Evolutionary conservation across 1,140 invertebrate species (phyloP).

Genomic region (Eumaeus atala): DNA sequence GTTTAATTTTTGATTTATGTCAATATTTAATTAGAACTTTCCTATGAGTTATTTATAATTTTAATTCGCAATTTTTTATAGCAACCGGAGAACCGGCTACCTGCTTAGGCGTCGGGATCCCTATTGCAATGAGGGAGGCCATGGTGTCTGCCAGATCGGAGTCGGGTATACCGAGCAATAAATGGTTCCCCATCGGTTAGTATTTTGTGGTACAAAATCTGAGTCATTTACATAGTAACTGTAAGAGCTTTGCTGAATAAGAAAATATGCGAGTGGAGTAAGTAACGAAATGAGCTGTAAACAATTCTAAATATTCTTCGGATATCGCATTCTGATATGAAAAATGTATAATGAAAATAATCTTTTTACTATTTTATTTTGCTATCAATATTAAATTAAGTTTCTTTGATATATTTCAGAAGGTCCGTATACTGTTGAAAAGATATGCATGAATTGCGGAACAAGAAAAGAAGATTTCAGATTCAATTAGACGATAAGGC

Average conservation of each 20-base stretch:
- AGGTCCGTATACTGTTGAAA: conserved; percentile 66
- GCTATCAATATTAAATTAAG: background rate
- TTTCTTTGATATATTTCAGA: conserved; percentile 37
- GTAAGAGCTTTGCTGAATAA: background rate
- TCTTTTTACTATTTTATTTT: no score
- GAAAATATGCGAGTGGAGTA: no score
- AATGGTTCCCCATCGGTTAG: conserved; percentile 58
- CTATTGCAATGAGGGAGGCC: conserved; percentile 83
- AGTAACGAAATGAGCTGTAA: no score
- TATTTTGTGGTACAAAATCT: conserved; percentile 10
- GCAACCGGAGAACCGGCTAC: conserved; percentile 86
- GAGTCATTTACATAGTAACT: background rate
- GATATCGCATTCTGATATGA: no score
- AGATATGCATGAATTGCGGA: conserved; percentile 49
- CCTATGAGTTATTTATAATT: background rate
- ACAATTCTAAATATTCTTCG: no score
- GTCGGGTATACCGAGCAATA: conserved; percentile 49
- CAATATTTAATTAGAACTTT: background rate
- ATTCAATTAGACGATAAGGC: conserved; percentile 26
- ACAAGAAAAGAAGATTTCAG: conserved; percentile 34
- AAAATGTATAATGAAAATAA: no score
- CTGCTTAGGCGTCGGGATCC: conserved; percentile 78
- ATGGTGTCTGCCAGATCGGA: conserved; percentile 78
- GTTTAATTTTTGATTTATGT: background rate
- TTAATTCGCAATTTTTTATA: conserved; percentile 37